Conservation (phyloP, 2,797 vertebrate genomes). For the Anabas testudineus region DNA sequence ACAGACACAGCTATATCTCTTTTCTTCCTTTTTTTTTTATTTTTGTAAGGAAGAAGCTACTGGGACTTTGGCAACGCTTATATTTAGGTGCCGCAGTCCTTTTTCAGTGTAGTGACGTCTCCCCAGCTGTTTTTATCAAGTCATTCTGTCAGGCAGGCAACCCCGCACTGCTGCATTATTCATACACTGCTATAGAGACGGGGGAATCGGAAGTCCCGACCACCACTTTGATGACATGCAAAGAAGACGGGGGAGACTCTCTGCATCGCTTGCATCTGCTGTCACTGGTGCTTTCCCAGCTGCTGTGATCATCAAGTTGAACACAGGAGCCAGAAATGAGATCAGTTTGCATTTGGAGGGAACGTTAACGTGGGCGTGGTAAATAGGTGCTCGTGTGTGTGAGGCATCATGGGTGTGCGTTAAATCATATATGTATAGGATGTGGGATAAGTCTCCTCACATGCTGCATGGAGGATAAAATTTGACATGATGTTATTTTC, state of each 20-base stretch:
- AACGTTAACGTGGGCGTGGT: slow-evolving; percentile 25
- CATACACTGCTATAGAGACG: slow-evolving; percentile 75
- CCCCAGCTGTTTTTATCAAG: slow-evolving; percentile 77
- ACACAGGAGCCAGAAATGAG: slow-evolving; percentile 52
- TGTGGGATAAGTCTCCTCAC: slow-evolving; percentile 23
- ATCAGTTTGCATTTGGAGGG: slow-evolving; percentile 27
- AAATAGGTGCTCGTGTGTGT: slow-evolving; percentile 11
- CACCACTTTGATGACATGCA: slow-evolving; percentile 78
- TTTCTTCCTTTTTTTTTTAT: slow-evolving; percentile 4
- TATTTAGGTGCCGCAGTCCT: slow-evolving; percentile 67
- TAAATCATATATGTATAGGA: not conserved
- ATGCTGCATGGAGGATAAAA: slow-evolving; percentile 32
- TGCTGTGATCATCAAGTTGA: slow-evolving; percentile 65
- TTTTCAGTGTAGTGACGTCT: slow-evolving; percentile 57
- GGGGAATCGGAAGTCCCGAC: slow-evolving; percentile 76
- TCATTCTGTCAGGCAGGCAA: slow-evolving; percentile 75
- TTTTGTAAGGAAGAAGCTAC: slow-evolving; percentile 33
- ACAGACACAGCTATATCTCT: not conserved
- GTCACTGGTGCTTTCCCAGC: slow-evolving; percentile 57
- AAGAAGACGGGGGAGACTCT: slow-evolving; percentile 56
- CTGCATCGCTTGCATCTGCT: slow-evolving; percentile 62
- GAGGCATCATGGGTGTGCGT: slow-evolving; percentile 8
- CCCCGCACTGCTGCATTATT: slow-evolving; percentile 81
- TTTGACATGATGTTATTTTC: slow-evolving; percentile 62
- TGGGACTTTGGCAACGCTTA: slow-evolving; percentile 39